phyloP scores from a whole-genome alignment of 2,888 invertebrate genomes.

The Drosophila cognata region DNA sequence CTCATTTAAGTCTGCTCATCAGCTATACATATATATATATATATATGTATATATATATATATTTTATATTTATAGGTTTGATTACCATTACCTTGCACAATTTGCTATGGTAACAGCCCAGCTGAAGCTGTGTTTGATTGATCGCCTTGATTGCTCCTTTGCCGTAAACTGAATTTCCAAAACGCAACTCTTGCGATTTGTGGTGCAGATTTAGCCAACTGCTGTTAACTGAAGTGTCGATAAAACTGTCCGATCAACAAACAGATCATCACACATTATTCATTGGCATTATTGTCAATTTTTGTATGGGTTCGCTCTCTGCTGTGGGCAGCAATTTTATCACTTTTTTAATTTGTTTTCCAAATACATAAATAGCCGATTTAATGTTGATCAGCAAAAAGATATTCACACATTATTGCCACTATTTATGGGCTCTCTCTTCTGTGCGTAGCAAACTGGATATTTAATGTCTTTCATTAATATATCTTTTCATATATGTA shows the following conservation, averaged over 20 bases:
- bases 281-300: slow-evolving; percentile 2
- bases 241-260: slow-evolving; percentile 38
- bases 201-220: slow-evolving; percentile 48
- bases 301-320: not conserved
- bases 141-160: slow-evolving; percentile 56
- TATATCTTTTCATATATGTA: not conserved
- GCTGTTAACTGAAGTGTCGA: slow-evolving; percentile 50
- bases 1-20: slow-evolving; percentile 11
- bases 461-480: not conserved
- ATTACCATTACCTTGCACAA: slow-evolving; percentile 65
- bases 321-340: not conserved
- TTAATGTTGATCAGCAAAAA: not conserved
- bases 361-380: not conserved
- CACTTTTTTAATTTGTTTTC: not conserved
- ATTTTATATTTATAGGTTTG: slow-evolving; percentile 51
- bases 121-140: slow-evolving; percentile 63
- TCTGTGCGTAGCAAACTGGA: not conserved
- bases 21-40: slow-evolving; percentile 3
- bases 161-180: slow-evolving; percentile 6
- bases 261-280: slow-evolving; percentile 24
- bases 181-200: slow-evolving; percentile 36
- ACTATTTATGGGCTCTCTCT: not conserved
- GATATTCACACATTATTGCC: not conserved
- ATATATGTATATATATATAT: slow-evolving; percentile 20
- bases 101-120: slow-evolving; percentile 64